phyloP scores from a whole-genome alignment of 2,797 vertebrate species.

The Xenopus petersii region DNA sequence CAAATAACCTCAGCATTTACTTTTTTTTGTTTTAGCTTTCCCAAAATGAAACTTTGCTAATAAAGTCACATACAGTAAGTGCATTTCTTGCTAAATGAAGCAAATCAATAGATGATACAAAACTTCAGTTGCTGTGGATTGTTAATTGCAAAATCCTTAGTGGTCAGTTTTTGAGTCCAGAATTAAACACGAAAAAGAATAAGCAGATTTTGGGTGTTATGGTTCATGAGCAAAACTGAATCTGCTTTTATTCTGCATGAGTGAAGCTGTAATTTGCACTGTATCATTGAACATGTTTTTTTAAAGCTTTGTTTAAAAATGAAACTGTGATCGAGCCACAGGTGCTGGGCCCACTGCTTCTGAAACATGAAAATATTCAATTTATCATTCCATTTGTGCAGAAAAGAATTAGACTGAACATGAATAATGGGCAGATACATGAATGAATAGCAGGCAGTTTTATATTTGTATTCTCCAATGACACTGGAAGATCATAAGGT shows the following conservation, averaged over 20 bases:
- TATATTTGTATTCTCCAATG: constrained; percentile 3
- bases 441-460: not conserved
- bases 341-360: not conserved
- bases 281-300: not conserved
- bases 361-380: constrained; percentile 10
- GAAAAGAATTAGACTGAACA: constrained; percentile 9
- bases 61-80: too few species aligned
- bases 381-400: constrained; percentile 8
- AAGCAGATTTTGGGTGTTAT: not conserved
- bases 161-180: not conserved
- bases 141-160: not conserved
- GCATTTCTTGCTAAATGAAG: too few species aligned
- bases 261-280: not conserved
- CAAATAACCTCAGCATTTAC: too few species aligned
- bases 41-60: too few species aligned
- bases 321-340: not conserved
- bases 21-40: too few species aligned
- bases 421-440: constrained; percentile 1
- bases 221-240: not conserved
- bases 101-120: not conserved
- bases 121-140: not conserved
- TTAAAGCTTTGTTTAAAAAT: not conserved
- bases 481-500: constrained; percentile 32
- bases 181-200: not conserved
- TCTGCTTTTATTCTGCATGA: constrained; percentile 2